Evolutionary conservation across 1,140 invertebrate species (phyloP), one percentile per base, ranked within the genome.

Genomic region (Leptoteleia sp.): DNA sequence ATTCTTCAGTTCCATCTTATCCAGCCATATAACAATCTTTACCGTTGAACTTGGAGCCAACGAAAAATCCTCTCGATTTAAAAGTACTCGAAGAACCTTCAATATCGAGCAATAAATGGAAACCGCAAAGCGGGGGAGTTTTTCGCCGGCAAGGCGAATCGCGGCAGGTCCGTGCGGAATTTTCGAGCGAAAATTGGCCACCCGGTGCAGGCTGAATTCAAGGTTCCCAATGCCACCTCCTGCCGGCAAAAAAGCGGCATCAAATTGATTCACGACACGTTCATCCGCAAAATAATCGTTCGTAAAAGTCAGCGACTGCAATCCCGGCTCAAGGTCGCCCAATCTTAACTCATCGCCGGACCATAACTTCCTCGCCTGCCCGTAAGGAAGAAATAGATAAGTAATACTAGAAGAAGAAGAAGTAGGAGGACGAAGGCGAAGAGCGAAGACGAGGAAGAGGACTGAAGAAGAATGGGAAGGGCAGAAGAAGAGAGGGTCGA

Each of bases 261-360:
- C 25, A 62, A 62, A 62, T 48, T 62, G 57, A 61, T 47, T 61
- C 55, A 48, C 43, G 57, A 62, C 43, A 35, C 17, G 27, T 62
- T 48, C 25, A 16, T 61, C 55, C 55, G 16, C 55, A 29, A 48
- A 62, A 38, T 22, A 25, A 62, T 62, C 43, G 43, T 62, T n/a
- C 47, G 25, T 64, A 64, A 65, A 54, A 65, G 29, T 54, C 61
- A 52, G 1, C 47, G 15, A 64, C 45, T 42, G 33, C 37, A 64
- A 50, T 52, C 11, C 22, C 9, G 7, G 22, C 22, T 19, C 61
- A 65, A 65, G 47, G 61, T 65, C 61, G 29, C 15, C 47, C 16
- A 27, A 54, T 64, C 45, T 52, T 37, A 37, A 48, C 38, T 62
- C 57, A 62, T 62, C 43, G 43, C 1, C 31, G 27, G 33, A 62